Evolutionary conservation across 2,113 vertebrate species (phyloP).

Genomic region (Callipepla californica): DNA sequence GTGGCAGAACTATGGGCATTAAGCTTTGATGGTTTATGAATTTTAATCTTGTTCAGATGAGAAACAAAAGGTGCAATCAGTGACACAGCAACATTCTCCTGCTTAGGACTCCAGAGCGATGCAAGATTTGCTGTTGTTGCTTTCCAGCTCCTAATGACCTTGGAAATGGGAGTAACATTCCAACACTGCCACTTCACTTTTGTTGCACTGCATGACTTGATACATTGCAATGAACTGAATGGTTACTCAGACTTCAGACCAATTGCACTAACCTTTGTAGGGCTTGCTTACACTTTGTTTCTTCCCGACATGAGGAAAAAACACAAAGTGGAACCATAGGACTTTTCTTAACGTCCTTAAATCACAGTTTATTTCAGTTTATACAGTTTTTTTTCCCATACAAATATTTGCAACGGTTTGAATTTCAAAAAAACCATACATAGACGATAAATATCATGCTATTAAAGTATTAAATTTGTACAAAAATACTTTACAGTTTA

Average conservation of each 20-base stretch:
- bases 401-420: slow-evolving; percentile 94
- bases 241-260: neutral
- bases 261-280: neutral
- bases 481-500: slow-evolving; percentile 99
- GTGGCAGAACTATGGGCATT: neutral
- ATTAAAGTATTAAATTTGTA: slow-evolving; percentile 99
- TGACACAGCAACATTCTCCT: neutral
- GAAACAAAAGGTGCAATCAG: neutral
- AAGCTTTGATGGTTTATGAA: neutral
- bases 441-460: slow-evolving; percentile 99
- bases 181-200: neutral
- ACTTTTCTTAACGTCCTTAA: slow-evolving; percentile 68
- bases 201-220: neutral
- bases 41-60: neutral
- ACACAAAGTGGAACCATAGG: neutral
- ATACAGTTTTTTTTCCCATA: slow-evolving; percentile 87
- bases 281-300: neutral
- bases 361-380: slow-evolving; percentile 85
- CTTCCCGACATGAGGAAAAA: neutral
- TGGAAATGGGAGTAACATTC: neutral
- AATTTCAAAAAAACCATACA: slow-evolving; percentile 93
- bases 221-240: neutral
- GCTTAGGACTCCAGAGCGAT: neutral
- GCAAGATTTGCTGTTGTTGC: neutral
- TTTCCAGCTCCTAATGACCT: neutral